A percentile compares a stretch with the other conserved stretches of the same genome.
Evolutionary conservation across 2,888 invertebrate genomes (phyloP).

Genomic region (Andrena chrysosceles): DNA sequence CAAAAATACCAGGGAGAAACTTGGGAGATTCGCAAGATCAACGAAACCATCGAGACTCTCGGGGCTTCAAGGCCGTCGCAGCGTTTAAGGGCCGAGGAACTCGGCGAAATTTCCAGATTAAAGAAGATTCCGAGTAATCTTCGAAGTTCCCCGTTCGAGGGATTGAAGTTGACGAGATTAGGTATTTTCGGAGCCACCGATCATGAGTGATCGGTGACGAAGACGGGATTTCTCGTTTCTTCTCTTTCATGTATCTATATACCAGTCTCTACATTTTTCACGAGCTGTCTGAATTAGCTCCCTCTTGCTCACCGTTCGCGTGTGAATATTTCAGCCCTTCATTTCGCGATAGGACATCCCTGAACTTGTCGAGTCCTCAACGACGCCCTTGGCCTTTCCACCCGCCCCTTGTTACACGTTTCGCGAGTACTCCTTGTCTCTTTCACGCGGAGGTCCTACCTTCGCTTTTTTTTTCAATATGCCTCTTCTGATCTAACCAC

Average conservation of each 20-base stretch:
- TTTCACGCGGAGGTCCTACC: neutral
- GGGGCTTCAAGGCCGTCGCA: neutral
- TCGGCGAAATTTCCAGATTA: conserved; percentile 2
- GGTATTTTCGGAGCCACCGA: neutral
- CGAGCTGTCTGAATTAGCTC: conserved; percentile 30
- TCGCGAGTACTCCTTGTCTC: neutral
- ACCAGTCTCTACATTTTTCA: neutral
- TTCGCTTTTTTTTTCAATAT: neutral
- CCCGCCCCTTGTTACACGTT: neutral
- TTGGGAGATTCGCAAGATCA: conserved; percentile 16
- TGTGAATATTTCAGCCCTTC: conserved; percentile 47
- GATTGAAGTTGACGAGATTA: neutral
- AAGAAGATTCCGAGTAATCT: conserved; percentile 15
- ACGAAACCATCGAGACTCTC: conserved; percentile 14
- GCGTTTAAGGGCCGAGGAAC: neutral
- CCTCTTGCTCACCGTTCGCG: neutral
- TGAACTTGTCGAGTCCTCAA: conserved; percentile 30
- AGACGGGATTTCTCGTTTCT: too few relatives aligned
- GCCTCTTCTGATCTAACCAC: neutral
- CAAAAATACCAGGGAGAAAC: conserved; percentile 2
- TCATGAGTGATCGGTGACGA: neutral
- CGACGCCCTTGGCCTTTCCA: conserved; percentile 49
- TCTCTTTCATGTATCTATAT: too few relatives aligned
- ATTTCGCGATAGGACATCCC: conserved; percentile 27
- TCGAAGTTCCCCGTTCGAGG: neutral